phyloP scores from a whole-genome alignment of 2,888 invertebrate genomes.

The Coenonympha glycerion region DNA sequence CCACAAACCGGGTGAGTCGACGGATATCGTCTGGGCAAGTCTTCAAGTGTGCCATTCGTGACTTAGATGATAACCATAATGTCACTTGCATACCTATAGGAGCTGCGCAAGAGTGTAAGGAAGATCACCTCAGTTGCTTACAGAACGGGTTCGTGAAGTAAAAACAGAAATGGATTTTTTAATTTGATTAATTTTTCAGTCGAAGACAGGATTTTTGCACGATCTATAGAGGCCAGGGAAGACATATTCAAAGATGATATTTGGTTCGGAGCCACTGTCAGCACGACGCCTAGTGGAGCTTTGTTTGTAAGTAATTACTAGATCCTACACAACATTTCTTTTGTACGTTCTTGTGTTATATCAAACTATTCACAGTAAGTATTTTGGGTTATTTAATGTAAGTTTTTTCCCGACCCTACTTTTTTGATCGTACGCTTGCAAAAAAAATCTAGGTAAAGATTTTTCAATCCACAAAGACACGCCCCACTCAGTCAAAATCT shows the following conservation, averaged over 20 bases:
- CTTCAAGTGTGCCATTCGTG: constrained; percentile 41
- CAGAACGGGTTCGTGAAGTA: too few species aligned
- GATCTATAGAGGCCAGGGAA: constrained; percentile 15
- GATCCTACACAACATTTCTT: too few species aligned
- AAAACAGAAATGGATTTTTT: too few species aligned
- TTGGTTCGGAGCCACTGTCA: constrained; percentile 65
- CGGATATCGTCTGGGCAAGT: constrained; percentile 41
- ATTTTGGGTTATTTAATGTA: too few species aligned
- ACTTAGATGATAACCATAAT: constrained; percentile 29
- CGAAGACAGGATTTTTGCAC: constrained; percentile 21
- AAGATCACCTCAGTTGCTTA: too few species aligned
- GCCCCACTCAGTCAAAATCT: too few species aligned
- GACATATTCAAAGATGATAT: constrained; percentile 49
- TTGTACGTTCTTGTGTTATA: too few species aligned
- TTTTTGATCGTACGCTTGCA: too few species aligned
- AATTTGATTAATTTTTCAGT: constrained; percentile 10
- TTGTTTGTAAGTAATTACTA: constrained; percentile 45
- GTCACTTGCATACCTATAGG: constrained; percentile 39
- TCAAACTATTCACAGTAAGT: too few species aligned
- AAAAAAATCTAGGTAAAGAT: too few species aligned
- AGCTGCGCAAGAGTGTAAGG: constrained; percentile 30
- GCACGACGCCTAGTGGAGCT: constrained; percentile 39
- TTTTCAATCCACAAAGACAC: too few species aligned
- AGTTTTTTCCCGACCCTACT: too few species aligned
- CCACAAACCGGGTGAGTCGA: constrained; percentile 28